Percentiles rank a stretch among this genome's conserved stretches.
Conservation (phyloP, 1,140 invertebrate species). For the Zaprionus africanus region DNA sequence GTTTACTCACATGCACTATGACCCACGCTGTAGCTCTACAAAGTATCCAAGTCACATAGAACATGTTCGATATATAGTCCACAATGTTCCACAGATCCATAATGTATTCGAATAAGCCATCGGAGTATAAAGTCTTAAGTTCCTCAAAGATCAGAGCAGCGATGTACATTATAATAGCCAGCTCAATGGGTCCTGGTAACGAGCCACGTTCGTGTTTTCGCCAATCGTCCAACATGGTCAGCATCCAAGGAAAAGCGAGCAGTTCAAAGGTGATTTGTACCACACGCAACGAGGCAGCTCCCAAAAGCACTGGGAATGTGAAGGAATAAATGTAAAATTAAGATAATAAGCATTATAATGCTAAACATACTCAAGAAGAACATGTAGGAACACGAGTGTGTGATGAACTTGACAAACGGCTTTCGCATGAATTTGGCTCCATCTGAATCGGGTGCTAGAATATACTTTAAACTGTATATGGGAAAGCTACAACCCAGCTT, state of each 20-base stretch:
- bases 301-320: slow-evolving; percentile 88
- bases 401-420: slow-evolving; percentile 97
- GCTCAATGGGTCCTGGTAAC: slow-evolving; percentile 93
- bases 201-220: slow-evolving; percentile 92
- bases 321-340: neutral
- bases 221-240: slow-evolving; percentile 89
- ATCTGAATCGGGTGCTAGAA: slow-evolving; percentile 92
- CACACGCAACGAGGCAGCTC: slow-evolving; percentile 92
- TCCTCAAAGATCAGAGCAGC: slow-evolving; percentile 95
- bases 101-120: slow-evolving; percentile 95
- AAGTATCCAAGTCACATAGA: slow-evolving; percentile 96
- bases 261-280: slow-evolving; percentile 92
- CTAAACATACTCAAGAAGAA: slow-evolving; percentile 84
- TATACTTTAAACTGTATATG: slow-evolving; percentile 92
- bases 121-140: slow-evolving; percentile 93
- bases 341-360: too few relatives aligned
- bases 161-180: slow-evolving; percentile 92
- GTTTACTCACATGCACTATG: slow-evolving; percentile 88
- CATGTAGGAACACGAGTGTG: slow-evolving; percentile 94
- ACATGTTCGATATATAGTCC: slow-evolving; percentile 97
- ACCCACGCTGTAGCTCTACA: slow-evolving; percentile 91
- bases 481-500: slow-evolving; percentile 94
- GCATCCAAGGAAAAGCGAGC: slow-evolving; percentile 90
- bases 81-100: slow-evolving; percentile 98
- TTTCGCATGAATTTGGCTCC: slow-evolving; percentile 94